Conservation (phyloP, 2,113 vertebrate genomes). For the Bettongia penicillata region DNA sequence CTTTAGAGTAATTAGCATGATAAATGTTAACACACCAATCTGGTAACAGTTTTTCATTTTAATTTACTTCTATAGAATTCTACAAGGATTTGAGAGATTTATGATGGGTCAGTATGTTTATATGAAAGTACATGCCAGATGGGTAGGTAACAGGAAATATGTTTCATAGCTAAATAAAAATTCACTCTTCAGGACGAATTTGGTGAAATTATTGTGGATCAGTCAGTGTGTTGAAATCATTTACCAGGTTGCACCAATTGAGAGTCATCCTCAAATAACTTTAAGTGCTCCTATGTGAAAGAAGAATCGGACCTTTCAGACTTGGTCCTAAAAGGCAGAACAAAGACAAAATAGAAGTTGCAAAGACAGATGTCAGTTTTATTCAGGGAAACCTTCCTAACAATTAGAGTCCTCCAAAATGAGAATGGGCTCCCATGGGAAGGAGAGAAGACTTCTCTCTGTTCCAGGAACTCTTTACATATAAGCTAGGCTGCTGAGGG, state of each 20-base stretch:
- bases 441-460: not conserved
- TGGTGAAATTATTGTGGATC: not conserved
- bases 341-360: not conserved
- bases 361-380: not conserved
- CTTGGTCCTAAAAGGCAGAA: not conserved
- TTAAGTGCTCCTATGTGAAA: not conserved
- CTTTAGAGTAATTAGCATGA: not conserved
- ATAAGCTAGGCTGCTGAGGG: not conserved
- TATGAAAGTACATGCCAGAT: conserved; percentile 2
- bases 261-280: not conserved
- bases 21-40: not conserved
- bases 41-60: not conserved
- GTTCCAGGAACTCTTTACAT: not conserved
- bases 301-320: not conserved
- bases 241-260: conserved; percentile 20
- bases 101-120: not conserved
- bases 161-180: not conserved
- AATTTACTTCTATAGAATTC: conserved; percentile 1
- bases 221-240: not conserved
- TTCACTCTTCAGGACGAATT: not conserved
- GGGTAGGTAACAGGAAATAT: not conserved
- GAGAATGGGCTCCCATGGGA: not conserved
- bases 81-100: not conserved
- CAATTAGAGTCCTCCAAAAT: not conserved
- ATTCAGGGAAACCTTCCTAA: not conserved